Base-by-base conservation (phyloP, 2,888 invertebrate genomes). In the Dascillus cervinus region DNA sequence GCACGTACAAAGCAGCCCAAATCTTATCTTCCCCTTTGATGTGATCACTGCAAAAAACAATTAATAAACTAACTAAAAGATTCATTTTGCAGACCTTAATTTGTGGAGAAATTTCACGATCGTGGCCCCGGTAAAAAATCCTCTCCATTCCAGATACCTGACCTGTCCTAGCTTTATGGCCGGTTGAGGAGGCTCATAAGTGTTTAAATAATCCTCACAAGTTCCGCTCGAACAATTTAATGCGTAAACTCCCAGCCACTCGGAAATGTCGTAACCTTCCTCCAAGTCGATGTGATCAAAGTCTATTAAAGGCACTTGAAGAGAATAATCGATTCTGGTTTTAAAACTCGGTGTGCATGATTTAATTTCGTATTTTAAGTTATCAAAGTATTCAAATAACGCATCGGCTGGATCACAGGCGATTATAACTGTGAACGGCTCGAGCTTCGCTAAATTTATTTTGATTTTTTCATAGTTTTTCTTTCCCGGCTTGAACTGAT, bases 331-430 rank as follows among this genome's bases (percentile, higher is more conserved):
- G 3, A 50, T 53, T 23, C 56, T 59, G 9, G 56, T 51, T 15
- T 43, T 48, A 27, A 62, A 55, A 32, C 55, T 59, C 15, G 71
- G 67, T 22, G 53, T 53, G 46, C 70, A 71, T 14, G 67, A 42
- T 32, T 61, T 58, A 2, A 73, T 65, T 3, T 49, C 43, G 43
- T 69, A 70, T 3, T 66, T 65, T 27, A 51, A 55, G 41, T 65
- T 58, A 21, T 59, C 37, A 44, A 76, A 71, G 62, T 72, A 76
- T 42, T 71, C 69, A 6, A 75, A 75, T 22, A 73, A 44, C 1
- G 76, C 75, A 11, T 62, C 62, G 39, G 67, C 65, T 28, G 75
- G 69, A 44, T 70, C 65, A 76, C 77, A 77, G 21, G 58, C 50
- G 21, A 72, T 21, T 21, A 74, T 56, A 5, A 72, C 53, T 33